phyloP scores from a whole-genome alignment of 1,140 invertebrate genomes.

The Drosophila bocqueti region DNA sequence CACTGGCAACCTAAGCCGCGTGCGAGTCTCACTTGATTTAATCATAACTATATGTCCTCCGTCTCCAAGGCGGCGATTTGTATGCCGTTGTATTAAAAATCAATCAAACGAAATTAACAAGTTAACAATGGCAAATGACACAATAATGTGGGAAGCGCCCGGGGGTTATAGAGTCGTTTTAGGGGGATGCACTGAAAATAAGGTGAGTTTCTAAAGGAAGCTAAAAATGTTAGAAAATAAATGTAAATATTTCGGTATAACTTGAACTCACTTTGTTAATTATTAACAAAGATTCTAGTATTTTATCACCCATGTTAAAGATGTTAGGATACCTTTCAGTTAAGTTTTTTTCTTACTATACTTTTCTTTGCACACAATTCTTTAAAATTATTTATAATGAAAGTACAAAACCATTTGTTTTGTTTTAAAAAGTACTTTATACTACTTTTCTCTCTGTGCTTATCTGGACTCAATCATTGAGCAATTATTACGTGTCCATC shows the following conservation, averaged over 20 bases:
- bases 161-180: slow-evolving; percentile 32
- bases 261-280: neutral
- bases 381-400: too few relatives aligned
- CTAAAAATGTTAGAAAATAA: neutral
- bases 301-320: too few relatives aligned
- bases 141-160: slow-evolving; percentile 69
- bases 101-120: slow-evolving; percentile 83
- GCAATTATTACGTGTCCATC: slow-evolving; percentile 68
- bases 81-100: slow-evolving; percentile 70
- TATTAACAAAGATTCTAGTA: too few relatives aligned
- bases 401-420: too few relatives aligned
- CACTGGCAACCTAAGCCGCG: slow-evolving; percentile 54
- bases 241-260: rapidly evolving
- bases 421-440: neutral
- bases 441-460: slow-evolving; percentile 1
- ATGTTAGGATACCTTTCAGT: too few relatives aligned
- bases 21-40: slow-evolving; percentile 74
- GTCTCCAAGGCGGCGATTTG: slow-evolving; percentile 46
- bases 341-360: too few relatives aligned
- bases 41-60: slow-evolving; percentile 73
- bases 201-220: too few relatives aligned
- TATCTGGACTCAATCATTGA: slow-evolving; percentile 58
- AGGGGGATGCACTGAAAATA: slow-evolving; percentile 11
- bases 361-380: too few relatives aligned
- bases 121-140: slow-evolving; percentile 66